Percentiles rank a stretch among this genome's conserved stretches.
Evolutionary conservation across 2,888 invertebrate genomes (phyloP).

Genomic region (Protodeltote pygarga): DNA sequence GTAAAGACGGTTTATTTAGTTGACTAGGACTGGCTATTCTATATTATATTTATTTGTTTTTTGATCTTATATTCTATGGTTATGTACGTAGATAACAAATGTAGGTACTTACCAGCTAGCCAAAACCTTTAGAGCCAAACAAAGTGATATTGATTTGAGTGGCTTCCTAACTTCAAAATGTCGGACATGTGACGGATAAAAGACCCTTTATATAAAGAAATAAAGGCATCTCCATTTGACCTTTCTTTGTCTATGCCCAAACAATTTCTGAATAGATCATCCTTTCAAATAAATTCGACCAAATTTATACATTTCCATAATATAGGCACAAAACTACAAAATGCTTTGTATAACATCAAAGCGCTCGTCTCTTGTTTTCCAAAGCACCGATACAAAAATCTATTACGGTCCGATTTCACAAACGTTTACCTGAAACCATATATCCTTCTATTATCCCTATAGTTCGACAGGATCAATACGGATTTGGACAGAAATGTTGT

Average conservation of each 20-base stretch:
- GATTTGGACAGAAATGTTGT: slow-evolving; percentile 58
- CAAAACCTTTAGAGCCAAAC: too few species aligned
- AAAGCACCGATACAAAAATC: slow-evolving; percentile 41
- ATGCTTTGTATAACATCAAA: slow-evolving; percentile 48
- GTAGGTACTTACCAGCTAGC: too few species aligned
- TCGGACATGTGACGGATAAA: too few species aligned
- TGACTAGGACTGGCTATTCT: not conserved
- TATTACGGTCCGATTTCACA: slow-evolving; percentile 44
- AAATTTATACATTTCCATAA: not conserved
- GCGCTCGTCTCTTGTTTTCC: slow-evolving; percentile 25
- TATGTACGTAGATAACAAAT: too few species aligned
- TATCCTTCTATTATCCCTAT: slow-evolving; percentile 60
- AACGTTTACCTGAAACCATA: slow-evolving; percentile 48
- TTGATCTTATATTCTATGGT: too few species aligned
- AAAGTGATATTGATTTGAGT: too few species aligned
- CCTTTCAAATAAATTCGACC: slow-evolving; percentile 11
- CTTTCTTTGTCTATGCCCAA: slow-evolving; percentile 19
- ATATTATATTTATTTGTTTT: not conserved
- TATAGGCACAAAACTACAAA: slow-evolving; percentile 25
- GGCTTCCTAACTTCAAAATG: too few species aligned
- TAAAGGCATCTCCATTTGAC: not conserved
- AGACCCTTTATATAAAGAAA: too few species aligned
- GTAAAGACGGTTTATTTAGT: not conserved
- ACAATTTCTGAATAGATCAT: slow-evolving; percentile 22
- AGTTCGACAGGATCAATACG: slow-evolving; percentile 53